phyloP scores from a whole-genome alignment of 2,797 vertebrate species.

The Bovichtus variegatus region DNA sequence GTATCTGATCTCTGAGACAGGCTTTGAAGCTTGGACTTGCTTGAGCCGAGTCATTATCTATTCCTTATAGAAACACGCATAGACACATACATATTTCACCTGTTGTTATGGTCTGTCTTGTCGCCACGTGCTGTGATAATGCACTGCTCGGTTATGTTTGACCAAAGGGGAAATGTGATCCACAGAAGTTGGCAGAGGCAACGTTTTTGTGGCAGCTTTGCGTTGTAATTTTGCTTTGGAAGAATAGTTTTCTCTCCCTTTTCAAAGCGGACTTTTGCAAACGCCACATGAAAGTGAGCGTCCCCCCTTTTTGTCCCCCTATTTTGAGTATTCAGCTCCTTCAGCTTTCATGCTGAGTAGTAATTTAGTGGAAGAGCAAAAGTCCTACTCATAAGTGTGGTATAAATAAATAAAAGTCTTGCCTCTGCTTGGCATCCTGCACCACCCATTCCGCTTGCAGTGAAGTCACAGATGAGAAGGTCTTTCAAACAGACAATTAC shows the following conservation, averaged over 20 bases:
- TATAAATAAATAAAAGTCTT: background rate
- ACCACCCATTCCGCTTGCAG: background rate
- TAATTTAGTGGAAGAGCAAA: background rate
- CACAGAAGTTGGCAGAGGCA: background rate
- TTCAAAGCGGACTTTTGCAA: background rate
- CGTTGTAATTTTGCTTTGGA: background rate
- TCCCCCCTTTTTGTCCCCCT: background rate
- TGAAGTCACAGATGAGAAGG: background rate
- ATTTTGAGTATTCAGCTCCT: slow-evolving; percentile 15
- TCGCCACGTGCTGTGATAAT: background rate
- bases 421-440: background rate
- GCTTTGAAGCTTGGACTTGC: background rate
- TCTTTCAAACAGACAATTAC: background rate
- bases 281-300: background rate
- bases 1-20: background rate
- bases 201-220: slow-evolving; percentile 5
- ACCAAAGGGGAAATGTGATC: slow-evolving; percentile 27
- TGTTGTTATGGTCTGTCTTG: no score
- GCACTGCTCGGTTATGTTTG: background rate
- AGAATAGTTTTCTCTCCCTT: background rate
- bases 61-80: background rate
- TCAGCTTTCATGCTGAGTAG: background rate
- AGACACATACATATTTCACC: no score
- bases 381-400: background rate
- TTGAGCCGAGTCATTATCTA: slow-evolving; percentile 7